A percentile compares a stretch with the other conserved stretches of the same genome.
These are phyloP conservation scores for Orchestes rusci DNA, from an alignment of 2,888 invertebrate species.

Conservation along the genomic window DNA sequence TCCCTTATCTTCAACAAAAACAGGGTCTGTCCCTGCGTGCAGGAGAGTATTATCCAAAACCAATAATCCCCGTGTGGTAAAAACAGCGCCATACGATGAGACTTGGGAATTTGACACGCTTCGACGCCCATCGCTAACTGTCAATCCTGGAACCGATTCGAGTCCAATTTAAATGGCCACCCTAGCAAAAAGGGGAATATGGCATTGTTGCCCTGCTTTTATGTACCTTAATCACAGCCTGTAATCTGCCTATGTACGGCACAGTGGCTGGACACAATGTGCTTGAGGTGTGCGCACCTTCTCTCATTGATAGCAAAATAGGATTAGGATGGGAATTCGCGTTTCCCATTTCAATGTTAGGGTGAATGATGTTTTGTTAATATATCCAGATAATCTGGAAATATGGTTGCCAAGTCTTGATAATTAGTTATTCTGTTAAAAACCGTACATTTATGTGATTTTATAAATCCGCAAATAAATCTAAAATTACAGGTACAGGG, in stretches of 20 bases:
- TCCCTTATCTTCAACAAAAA: too few relatives aligned
- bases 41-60: conserved; percentile 21
- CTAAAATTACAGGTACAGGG: too few relatives aligned
- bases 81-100: conserved; percentile 20
- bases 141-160: conserved; percentile 32
- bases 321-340: too few relatives aligned
- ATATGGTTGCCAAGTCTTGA: too few relatives aligned
- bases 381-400: too few relatives aligned
- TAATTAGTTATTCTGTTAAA: too few relatives aligned
- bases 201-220: conserved; percentile 32
- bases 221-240: conserved; percentile 35
- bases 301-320: too few relatives aligned
- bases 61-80: conserved; percentile 26
- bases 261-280: conserved; percentile 37
- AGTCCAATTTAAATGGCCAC: conserved; percentile 33
- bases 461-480: too few relatives aligned
- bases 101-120: conserved; percentile 25
- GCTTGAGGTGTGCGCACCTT: conserved; percentile 37
- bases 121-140: conserved; percentile 27
- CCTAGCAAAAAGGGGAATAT: conserved; percentile 34
- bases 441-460: too few relatives aligned
- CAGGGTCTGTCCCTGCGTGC: neutral
- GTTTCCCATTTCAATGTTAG: too few relatives aligned
- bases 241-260: conserved; percentile 39
- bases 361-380: too few relatives aligned